Base-by-base conservation (phyloP, 2,888 invertebrate species). In the Masnerella sp. region DNA sequence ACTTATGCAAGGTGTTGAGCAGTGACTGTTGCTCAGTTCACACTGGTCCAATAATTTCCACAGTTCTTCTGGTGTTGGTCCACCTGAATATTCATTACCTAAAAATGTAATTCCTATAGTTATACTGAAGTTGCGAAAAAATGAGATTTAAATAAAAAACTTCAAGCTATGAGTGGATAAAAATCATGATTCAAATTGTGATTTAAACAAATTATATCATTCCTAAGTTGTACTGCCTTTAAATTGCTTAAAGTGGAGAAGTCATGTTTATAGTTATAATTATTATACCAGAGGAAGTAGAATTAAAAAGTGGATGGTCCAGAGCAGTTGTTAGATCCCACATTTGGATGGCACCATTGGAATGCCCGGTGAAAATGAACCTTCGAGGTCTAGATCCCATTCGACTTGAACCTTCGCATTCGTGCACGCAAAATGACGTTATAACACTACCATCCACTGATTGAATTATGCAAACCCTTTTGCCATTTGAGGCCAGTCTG, bases 241-340 rank as follows among this genome's bases (percentile, higher is more conserved):
- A n/a, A n/a, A 28, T 28, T 3, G 28, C 7, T 2, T 28, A n/a
- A n/a, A n/a, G n/a, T n/a, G n/a, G n/a, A n/a, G n/a, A n/a, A n/a
- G n/a, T n/a, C n/a, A n/a, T n/a, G n/a, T n/a, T n/a, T n/a, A n/a
- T n/a, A n/a, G n/a, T n/a, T n/a, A n/a, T n/a, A n/a, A n/a, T n/a
- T n/a, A n/a, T n/a, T n/a, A n/a, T 59, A 68, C 69, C 45, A 3
- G 52, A 28, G 43, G 88, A 86, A 78, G 89, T 89, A 80, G 88
- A 88, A 85, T 88, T 89, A 82, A 89, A 88, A 78, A 88, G 81
- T 77, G 94, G 91, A 59, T 73, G 76, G 88, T 98, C 96, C 54
- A 99, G 89, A 9, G 97, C 98, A 7, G 97, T 98, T 9, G 97
- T 97, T 71, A 99, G 90, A 89, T 99, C 99, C 98, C 99, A 99